Conservation (phyloP, 2,113 vertebrate genomes). For the Cavia aperea region DNA sequence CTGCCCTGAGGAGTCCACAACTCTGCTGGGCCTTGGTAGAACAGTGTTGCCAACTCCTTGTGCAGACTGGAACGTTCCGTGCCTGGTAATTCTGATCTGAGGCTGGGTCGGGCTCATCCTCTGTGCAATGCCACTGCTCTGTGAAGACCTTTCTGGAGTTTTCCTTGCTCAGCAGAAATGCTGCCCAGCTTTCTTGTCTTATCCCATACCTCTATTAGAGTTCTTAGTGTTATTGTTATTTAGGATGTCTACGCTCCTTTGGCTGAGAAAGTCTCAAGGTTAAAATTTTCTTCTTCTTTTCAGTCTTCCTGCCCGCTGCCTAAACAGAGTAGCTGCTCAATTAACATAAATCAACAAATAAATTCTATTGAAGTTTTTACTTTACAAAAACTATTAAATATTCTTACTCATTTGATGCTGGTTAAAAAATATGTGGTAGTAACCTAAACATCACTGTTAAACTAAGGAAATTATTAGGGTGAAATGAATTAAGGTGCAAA, state of each 20-base stretch:
- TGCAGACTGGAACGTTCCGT: background rate
- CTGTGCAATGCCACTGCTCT: background rate
- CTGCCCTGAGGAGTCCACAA: background rate
- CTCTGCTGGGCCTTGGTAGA: background rate
- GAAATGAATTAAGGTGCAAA: background rate
- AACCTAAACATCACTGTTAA: background rate
- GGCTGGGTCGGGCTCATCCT: background rate
- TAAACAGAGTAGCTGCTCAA: background rate
- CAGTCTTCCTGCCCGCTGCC: background rate
- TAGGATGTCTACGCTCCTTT: background rate
- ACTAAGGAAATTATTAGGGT: background rate
- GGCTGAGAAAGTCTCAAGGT: background rate
- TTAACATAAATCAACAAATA: conserved; percentile 6
- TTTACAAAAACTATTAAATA: background rate
- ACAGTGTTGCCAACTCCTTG: background rate
- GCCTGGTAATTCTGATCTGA: background rate
- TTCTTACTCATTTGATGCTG: background rate
- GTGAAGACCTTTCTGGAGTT: background rate
- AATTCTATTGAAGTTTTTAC: conserved; percentile 13
- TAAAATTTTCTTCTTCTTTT: background rate
- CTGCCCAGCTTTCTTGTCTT: background rate
- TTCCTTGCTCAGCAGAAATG: background rate
- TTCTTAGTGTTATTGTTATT: background rate
- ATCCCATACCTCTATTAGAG: background rate
- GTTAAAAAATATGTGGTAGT: background rate